phyloP scores from a whole-genome alignment of 2,113 vertebrate genomes.

The Scalopus aquaticus region DNA sequence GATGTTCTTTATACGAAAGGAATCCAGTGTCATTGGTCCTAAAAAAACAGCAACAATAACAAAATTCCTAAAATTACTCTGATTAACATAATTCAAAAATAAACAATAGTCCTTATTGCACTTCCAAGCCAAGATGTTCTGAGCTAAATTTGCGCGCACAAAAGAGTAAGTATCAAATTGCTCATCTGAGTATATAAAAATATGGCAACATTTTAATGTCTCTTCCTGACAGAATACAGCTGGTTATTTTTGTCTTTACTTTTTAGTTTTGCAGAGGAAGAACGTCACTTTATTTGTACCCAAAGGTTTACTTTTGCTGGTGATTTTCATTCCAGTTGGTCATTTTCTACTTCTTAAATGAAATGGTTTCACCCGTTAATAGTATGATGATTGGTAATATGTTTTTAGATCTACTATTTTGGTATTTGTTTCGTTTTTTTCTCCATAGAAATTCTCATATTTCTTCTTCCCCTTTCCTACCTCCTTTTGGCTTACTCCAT shows the following conservation, averaged over 20 bases:
- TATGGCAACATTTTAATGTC: background rate
- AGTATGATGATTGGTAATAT: background rate
- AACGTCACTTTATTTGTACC: background rate
- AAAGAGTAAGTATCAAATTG: background rate
- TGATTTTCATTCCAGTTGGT: background rate
- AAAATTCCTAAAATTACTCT: constrained; percentile 59
- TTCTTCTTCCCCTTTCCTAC: background rate
- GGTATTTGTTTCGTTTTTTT: background rate
- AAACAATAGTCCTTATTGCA: background rate
- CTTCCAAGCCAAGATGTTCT: constrained; percentile 45
- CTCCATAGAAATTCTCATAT: background rate
- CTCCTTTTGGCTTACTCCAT: background rate
- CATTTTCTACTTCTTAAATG: background rate
- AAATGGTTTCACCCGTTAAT: background rate
- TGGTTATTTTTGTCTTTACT: background rate
- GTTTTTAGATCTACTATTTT: background rate
- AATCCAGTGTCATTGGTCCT: constrained; percentile 94
- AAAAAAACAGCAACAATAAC: constrained; percentile 61
- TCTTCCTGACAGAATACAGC: background rate
- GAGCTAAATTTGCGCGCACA: background rate
- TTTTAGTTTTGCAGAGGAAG: background rate
- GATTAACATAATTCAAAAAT: constrained; percentile 22
- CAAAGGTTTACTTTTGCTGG: background rate
- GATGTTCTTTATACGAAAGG: constrained; percentile 92
- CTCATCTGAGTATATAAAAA: background rate